Evolutionary conservation across 2,888 invertebrate genomes (phyloP).

Genomic region (Pantelozetes paolii): DNA sequence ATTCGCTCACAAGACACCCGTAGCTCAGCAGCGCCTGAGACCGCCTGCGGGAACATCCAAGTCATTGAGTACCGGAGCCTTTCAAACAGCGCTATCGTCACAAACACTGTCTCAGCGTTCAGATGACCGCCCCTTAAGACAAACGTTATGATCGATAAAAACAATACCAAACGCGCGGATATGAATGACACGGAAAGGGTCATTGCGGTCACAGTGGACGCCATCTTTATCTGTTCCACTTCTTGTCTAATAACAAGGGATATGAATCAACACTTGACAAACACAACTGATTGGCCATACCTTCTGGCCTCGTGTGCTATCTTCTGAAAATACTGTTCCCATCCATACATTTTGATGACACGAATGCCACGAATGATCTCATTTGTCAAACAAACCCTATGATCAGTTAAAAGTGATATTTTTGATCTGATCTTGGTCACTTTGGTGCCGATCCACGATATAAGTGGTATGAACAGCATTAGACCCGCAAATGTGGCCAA

Average conservation of each 20-base stretch:
- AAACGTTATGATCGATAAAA: slow-evolving; percentile 71
- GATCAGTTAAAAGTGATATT: slow-evolving; percentile 66
- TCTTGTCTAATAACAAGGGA: slow-evolving; percentile 64
- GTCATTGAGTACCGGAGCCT: slow-evolving; percentile 71
- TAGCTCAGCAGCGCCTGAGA: slow-evolving; percentile 73
- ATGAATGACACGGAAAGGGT: slow-evolving; percentile 63
- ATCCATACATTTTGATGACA: slow-evolving; percentile 94
- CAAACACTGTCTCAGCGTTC: slow-evolving; percentile 70
- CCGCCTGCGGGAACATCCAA: slow-evolving; percentile 77
- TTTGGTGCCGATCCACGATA: slow-evolving; percentile 64
- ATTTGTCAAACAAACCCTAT: slow-evolving; percentile 84
- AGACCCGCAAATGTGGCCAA: slow-evolving; percentile 82
- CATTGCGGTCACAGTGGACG: slow-evolving; percentile 61
- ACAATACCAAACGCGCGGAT: slow-evolving; percentile 75
- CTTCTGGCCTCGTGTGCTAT: slow-evolving; percentile 69
- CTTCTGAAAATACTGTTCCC: slow-evolving; percentile 81
- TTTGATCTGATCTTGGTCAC: slow-evolving; percentile 65
- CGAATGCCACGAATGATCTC: slow-evolving; percentile 89
- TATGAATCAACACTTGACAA: too few species aligned
- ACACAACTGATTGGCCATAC: slow-evolving; percentile 54
- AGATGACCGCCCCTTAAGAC: slow-evolving; percentile 62
- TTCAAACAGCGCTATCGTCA: slow-evolving; percentile 80
- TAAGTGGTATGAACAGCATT: slow-evolving; percentile 81
- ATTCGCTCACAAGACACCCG: slow-evolving; percentile 68
- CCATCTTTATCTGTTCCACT: slow-evolving; percentile 62